Conservation (phyloP, 2,888 invertebrate genomes). For the Lithophane semibrunnea region DNA sequence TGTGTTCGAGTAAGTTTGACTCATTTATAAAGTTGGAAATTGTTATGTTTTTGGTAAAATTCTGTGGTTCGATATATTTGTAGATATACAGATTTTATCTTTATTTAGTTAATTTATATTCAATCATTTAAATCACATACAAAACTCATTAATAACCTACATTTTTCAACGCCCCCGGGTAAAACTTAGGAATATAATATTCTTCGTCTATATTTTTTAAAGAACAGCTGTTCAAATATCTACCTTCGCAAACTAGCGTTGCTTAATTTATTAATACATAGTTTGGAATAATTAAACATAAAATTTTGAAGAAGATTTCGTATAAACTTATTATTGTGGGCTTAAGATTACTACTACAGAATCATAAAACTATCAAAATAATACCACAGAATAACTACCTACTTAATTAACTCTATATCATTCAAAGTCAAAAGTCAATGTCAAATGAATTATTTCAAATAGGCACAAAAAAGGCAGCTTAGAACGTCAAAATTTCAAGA, state of each 20-base stretch:
- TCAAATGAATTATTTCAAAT: no score
- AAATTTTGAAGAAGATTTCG: neutral
- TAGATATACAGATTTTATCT: neutral
- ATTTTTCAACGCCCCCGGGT: neutral
- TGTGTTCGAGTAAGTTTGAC: slow-evolving; percentile 2
- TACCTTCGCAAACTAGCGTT: neutral
- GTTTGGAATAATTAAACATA: neutral
- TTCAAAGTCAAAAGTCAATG: neutral
- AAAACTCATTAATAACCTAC: no score
- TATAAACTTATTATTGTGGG: neutral
- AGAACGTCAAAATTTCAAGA: no score
- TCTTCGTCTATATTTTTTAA: neutral
- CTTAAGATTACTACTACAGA: neutral
- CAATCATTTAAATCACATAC: neutral
- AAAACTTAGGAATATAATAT: neutral
- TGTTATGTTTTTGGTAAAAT: neutral
- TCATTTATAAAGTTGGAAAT: neutral
- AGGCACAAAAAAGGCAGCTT: no score
- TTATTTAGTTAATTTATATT: neutral
- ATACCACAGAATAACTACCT: neutral
- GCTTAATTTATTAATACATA: neutral
- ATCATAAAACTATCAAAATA: no score
- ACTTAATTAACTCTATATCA: neutral
- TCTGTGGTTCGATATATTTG: neutral
- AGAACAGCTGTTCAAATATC: neutral